Percentiles rank a stretch among this genome's conserved stretches.
Conservation (phyloP, 2,888 invertebrate genomes). For the Gonocerus acuteangulatus region DNA sequence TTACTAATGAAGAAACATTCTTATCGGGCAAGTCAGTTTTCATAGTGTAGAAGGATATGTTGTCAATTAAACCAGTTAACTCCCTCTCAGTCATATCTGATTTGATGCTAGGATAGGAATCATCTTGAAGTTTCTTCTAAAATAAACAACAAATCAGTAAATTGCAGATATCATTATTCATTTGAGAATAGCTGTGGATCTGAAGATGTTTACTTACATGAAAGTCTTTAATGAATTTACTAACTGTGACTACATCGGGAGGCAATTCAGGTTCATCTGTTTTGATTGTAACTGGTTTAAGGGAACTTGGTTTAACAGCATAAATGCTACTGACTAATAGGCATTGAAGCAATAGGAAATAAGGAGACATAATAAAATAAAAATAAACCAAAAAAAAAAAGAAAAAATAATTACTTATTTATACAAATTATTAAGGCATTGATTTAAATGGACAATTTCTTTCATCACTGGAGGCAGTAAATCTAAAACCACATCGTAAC, state of each 20-base stretch:
- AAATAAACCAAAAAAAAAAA: too few species aligned
- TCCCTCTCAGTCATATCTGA: conserved; percentile 11
- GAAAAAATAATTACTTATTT: too few species aligned
- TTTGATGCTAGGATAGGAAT: conserved; percentile 12
- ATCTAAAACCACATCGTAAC: too few species aligned
- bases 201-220: conserved; percentile 36
- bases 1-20: conserved; percentile 27
- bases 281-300: neutral
- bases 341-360: too few species aligned
- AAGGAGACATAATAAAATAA: too few species aligned
- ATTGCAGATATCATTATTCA: neutral
- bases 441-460: too few species aligned
- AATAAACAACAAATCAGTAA: conserved; percentile 1
- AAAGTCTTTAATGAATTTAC: conserved; percentile 39
- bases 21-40: conserved; percentile 15
- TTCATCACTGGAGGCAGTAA: too few species aligned
- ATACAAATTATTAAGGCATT: too few species aligned
- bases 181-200: too few species aligned
- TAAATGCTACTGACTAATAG: neutral
- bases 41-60: conserved; percentile 5
- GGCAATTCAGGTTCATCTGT: conserved; percentile 26
- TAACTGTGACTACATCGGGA: conserved; percentile 36
- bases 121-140: conserved; percentile 30
- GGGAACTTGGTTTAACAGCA: too few species aligned
- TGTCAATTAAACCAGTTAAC: conserved; percentile 4